These are phyloP conservation scores for Seriola dumerili DNA, from an alignment of 2,113 vertebrate species.

Conservation along the genomic window DNA sequence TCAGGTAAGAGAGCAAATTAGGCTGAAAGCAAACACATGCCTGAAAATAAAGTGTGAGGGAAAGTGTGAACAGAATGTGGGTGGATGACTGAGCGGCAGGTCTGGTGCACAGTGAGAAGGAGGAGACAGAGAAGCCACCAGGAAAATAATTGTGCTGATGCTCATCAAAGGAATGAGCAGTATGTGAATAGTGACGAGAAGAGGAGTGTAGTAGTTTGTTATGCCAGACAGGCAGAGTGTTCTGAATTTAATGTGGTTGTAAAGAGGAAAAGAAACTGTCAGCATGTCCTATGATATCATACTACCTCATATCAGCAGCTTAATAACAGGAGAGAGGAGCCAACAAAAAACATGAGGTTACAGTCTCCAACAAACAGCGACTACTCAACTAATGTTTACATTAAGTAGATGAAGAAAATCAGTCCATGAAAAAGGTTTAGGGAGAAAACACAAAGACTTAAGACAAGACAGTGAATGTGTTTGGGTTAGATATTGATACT, in stretches of 20 bases:
- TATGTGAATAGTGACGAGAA: not conserved
- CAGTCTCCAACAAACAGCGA: not conserved
- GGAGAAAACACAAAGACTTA: too few species aligned
- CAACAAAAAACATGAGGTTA: not conserved
- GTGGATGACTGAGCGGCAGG: not conserved
- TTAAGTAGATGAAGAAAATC: not conserved
- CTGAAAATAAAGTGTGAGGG: not conserved
- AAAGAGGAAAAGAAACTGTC: constrained; percentile 35
- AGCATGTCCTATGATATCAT: constrained; percentile 31
- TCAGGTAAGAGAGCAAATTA: not conserved
- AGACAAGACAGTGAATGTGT: too few species aligned
- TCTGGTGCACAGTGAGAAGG: not conserved
- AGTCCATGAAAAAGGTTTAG: not conserved
- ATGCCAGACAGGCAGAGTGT: not conserved
- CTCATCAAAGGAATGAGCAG: constrained; percentile 25
- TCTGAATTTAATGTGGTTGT: not conserved
- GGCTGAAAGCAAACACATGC: not conserved
- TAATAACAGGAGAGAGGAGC: not conserved
- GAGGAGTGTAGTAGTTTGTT: constrained; percentile 5
- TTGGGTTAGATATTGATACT: too few species aligned
- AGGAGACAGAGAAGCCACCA: not conserved
- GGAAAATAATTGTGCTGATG: constrained; percentile 19
- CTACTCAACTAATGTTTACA: too few species aligned
- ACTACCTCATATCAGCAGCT: constrained; percentile 17
- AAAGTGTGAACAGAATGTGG: not conserved